Evolutionary conservation across 1,140 invertebrate genomes (phyloP).

Genomic region (Tetramorium alpestre): DNA sequence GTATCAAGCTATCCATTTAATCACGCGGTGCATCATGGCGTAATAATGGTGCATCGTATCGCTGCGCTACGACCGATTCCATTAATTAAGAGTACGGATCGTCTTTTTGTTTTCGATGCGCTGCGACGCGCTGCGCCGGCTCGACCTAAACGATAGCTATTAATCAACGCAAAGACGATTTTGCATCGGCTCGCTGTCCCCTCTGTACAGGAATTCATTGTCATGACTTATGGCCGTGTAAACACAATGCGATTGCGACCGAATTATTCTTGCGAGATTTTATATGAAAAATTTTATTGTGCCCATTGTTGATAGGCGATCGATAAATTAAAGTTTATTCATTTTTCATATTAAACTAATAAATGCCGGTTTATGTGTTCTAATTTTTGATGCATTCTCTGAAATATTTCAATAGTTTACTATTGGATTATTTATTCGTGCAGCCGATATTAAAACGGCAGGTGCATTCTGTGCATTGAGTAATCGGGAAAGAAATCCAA

Average conservation of each 20-base stretch:
- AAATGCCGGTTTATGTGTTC: not conserved
- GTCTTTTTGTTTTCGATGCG: conserved; percentile 41
- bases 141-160: conserved; percentile 51
- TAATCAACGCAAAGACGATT: conserved; percentile 62
- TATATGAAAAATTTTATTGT: conserved; percentile 28
- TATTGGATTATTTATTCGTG: conserved; percentile 53
- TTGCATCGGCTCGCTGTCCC: not conserved
- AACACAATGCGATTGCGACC: not conserved
- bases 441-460: conserved; percentile 30
- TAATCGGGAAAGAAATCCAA: conserved; percentile 34
- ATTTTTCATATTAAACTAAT: conserved; percentile 8
- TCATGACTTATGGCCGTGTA: conserved; percentile 46
- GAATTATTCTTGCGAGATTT: conserved; percentile 12
- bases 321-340: not conserved
- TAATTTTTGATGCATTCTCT: not conserved
- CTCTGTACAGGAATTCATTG: conserved; percentile 2
- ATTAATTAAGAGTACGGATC: conserved; percentile 60
- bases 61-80: conserved; percentile 34
- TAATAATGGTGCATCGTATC: conserved; percentile 39
- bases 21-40: conserved; percentile 22
- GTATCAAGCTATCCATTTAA: conserved; percentile 48
- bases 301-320: not conserved
- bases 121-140: conserved; percentile 18
- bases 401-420: conserved; percentile 23
- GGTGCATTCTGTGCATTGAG: not conserved